Evolutionary conservation across 2,113 vertebrate genomes (phyloP), one percentile per base, ranked within the genome.

Genomic region (Amphilophus citrinellus): DNA sequence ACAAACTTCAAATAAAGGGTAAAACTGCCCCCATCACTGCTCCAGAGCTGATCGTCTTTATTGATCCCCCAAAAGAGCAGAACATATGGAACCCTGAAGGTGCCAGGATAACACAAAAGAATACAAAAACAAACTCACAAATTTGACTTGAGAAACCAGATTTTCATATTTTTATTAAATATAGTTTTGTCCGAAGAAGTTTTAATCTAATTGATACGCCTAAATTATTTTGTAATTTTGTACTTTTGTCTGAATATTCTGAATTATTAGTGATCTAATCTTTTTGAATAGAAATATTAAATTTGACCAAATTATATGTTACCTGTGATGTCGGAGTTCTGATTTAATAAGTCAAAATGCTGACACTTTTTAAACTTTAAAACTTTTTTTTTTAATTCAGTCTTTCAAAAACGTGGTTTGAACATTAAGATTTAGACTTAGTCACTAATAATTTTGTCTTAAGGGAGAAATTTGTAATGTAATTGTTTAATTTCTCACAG

Each of bases 301-400:
- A 22, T 73, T 20, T 50, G 44, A 53, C 24, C 44, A 30, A 50
- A 71, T 71, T 18, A 6, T 17, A 10, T 47, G 17, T 56, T 56
- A 9, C 20, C 18, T 7, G 6, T 56, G 42, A 47, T 22, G 9
- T 50, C 65, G 20, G 22, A 50, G 66, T 73, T 53, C 30, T 44
- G 24, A 71, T 50, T 71, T 53, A 71, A 50, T 24, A 5, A 1
- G 44, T 53, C 7, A 59, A 24, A 59, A 30, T 56, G 7, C 18
- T 47, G 13, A 14, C 44, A 14, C 14, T 30, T 30, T 30, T 30
- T 30, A 30, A 30, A 30, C 30, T 47, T 47, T 15, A 44, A 14
- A 44, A 50, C 5, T 17, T 50, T 0, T 0, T n/a, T 44, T 10
- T 0, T 37, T 0, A 17, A 17, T 68, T 4, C 27, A 50, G 18